Evolutionary conservation across 2,797 vertebrate species (phyloP).

Genomic region (Ceryle rudis): DNA sequence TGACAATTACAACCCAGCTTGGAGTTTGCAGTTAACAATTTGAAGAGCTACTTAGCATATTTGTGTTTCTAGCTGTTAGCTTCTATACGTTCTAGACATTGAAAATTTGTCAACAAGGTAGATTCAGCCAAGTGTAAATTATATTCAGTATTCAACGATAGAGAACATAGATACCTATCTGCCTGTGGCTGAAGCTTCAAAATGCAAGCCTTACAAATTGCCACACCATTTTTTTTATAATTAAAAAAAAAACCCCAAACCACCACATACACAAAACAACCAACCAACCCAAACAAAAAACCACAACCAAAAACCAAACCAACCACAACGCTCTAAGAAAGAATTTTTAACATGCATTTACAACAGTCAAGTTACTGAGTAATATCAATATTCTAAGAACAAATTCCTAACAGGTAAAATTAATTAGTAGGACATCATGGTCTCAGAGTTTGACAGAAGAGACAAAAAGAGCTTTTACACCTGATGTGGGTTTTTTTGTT

Average conservation of each 20-base stretch:
- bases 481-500: too few relatives aligned
- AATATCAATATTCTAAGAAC: background rate
- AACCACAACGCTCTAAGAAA: background rate
- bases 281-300: background rate
- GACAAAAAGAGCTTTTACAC: background rate
- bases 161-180: background rate
- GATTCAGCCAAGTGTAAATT: background rate
- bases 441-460: background rate
- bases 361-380: background rate
- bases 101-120: constrained; percentile 44
- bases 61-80: background rate
- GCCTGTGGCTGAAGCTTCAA: background rate
- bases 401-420: background rate
- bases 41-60: background rate
- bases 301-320: too few relatives aligned
- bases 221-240: background rate
- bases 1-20: background rate
- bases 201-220: background rate
- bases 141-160: background rate
- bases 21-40: background rate
- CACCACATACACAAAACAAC: too few relatives aligned
- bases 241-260: background rate
- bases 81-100: background rate
- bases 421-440: background rate
- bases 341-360: background rate